Evolutionary conservation across 2,113 vertebrate genomes (phyloP), one percentile per base, ranked within the genome.

Genomic region (Gambusia affinis): DNA sequence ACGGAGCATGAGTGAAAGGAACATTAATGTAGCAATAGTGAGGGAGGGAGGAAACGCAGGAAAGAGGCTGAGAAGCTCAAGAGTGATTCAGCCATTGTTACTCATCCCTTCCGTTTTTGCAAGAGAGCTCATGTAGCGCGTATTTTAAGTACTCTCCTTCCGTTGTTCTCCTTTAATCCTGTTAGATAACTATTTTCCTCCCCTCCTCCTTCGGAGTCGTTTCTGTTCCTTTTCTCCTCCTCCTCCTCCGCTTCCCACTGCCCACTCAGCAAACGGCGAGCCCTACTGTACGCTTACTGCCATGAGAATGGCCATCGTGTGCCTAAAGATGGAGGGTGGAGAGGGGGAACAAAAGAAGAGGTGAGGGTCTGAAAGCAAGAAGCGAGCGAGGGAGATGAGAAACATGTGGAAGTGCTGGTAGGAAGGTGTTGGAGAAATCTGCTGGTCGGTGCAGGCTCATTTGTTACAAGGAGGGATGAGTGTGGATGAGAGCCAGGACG

Each of bases 131-230:
- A 76, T 91, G 89, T 90, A 87, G 87, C 79, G 87, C 85, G 87
- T 86, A 91, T 91, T 92, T 90, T 90, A 93, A 93, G 93, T 92
- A 87, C 87, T 86, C 87, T 90, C 81, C 83, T 80, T 87, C 85
- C 73, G 83, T 92, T 93, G 92, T 93, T 94, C 90, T 90, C 86
- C 81, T 92, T 91, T 91, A 93, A 93, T 93, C 87, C 86, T 84
- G 90, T 92, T 94, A 92, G 91, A 88, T 93, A 93, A 93, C 91
- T 82, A 86, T 79, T 77, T 79, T 70, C 74, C 82, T 81, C 84
- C 83, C 64, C 76, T 81, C 80, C 81, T 87, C 80, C 85, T 81
- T 85, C 74, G 75, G 72, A 69, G 64, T 60, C 69, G 83, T 76
- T 47, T 85, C 78, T 84, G 64, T 79, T 84, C 83, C 84, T 89